Percentiles rank a stretch among this genome's conserved stretches.
These are phyloP conservation scores for Malaclemys terrapin DNA, from an alignment of 2,113 vertebrate species.

Conservation along the genomic window DNA sequence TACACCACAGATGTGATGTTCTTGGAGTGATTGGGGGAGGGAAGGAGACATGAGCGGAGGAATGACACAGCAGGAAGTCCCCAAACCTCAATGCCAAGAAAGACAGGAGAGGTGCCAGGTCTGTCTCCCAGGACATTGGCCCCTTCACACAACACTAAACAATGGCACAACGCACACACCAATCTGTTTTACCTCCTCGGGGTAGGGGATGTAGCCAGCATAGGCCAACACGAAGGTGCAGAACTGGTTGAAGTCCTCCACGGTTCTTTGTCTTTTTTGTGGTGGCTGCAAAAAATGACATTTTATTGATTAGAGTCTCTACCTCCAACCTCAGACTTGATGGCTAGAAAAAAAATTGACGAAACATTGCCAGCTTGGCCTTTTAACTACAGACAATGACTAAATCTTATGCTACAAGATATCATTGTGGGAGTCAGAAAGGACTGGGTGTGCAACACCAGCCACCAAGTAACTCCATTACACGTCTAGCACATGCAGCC, in stretches of 20 bases:
- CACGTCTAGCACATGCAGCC: neutral
- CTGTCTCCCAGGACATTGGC: neutral
- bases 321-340: neutral
- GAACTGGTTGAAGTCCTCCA: constrained; percentile 99
- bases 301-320: fast-evolving
- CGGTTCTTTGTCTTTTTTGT: constrained; percentile 88
- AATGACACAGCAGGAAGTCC: neutral
- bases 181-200: constrained; percentile 86
- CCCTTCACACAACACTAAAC: neutral
- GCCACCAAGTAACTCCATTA: neutral
- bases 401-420: neutral
- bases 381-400: neutral
- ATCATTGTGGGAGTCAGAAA: neutral
- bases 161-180: neutral
- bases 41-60: neutral
- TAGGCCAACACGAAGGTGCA: constrained; percentile 98
- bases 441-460: neutral
- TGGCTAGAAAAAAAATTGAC: neutral
- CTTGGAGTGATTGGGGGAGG: neutral
- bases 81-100: neutral
- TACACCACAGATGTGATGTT: fast-evolving
- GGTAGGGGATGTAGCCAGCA: constrained; percentile 97
- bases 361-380: neutral
- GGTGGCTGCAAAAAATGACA: constrained; percentile 45
- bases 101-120: neutral